Base-by-base conservation (phyloP, 2,113 vertebrate genomes). In the Eolophus roseicapilla region DNA sequence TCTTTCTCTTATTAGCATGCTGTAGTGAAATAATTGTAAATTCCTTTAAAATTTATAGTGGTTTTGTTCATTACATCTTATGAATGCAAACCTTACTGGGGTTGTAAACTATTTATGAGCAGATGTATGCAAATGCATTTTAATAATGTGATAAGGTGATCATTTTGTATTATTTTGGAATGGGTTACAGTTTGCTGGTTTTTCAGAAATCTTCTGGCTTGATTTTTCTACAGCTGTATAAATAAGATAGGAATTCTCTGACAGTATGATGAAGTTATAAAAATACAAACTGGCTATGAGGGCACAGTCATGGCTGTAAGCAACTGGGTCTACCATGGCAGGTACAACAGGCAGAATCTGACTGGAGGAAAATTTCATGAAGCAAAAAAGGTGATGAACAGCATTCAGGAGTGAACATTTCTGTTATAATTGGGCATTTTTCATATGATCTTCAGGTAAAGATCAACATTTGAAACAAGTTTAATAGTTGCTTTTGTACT, bases 191-290 rank as follows among this genome's bases (percentile, higher is more conserved):
- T 55, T 70, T 50, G 31, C 44, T 68, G 37, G 0, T 35, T 78
- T 90, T 84, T 27, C 65, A 75, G 73, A 84, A 62, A 16, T 44
- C 25, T 44, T 52, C 27, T 82, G 65, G 60, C 31, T 41, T 91
- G 50, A 10, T 89, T 92, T 90, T 83, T 69, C 67, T 77, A 21
- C 60, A 78, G 80, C 64, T 95, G 88, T 81, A 71, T 84, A 86
- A 93, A 89, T 78, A 87, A 71, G 69, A 88, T 71, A 81, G 86
- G 74, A 67, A 55, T 91, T 89, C 35, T 84, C 52, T 93, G 77
- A 17, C 62, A 74, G 10, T 9, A 35, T 41, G 70, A 52, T 82
- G 80, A 74, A 71, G 17, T 53, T 79, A 55, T n/a, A 67, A 70
- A 74, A 73, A 69, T 28, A 59, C 21, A 79, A 88, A 37, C 19